A percentile compares a stretch with the other conserved stretches of the same genome.
These are phyloP conservation scores for Sminthurinus signatus DNA, from an alignment of 1,140 invertebrate species.

Conservation along the genomic window DNA sequence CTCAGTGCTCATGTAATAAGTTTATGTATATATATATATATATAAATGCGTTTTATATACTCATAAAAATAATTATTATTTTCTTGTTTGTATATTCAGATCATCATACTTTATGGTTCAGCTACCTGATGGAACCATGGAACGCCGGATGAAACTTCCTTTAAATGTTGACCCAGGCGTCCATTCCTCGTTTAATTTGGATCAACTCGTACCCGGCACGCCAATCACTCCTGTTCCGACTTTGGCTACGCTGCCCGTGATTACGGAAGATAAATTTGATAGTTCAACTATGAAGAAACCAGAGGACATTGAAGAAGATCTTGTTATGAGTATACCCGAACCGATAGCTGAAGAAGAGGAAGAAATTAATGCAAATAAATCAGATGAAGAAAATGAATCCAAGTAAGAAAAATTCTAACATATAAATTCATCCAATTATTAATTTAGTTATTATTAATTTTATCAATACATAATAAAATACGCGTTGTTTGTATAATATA, in stretches of 20 bases:
- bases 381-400: conserved; percentile 3
- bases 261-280: conserved; percentile 56
- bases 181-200: conserved; percentile 81
- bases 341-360: conserved; percentile 29
- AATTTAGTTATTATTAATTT: too few species aligned
- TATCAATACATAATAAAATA: too few species aligned
- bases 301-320: background rate
- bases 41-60: too few species aligned
- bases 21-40: too few species aligned
- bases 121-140: conserved; percentile 79
- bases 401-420: too few species aligned
- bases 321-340: conserved; percentile 22
- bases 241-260: conserved; percentile 62
- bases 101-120: conserved; percentile 66
- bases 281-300: too few species aligned
- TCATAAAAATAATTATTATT: background rate
- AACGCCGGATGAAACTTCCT: conserved; percentile 74
- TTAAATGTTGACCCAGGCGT: conserved; percentile 84
- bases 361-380: conserved; percentile 4
- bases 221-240: conserved; percentile 69
- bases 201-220: conserved; percentile 54
- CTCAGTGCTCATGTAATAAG: too few species aligned
- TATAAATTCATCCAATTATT: too few species aligned
- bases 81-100: background rate
- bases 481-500: too few species aligned